phyloP scores from a whole-genome alignment of 2,888 invertebrate species.

The Clusia tigrina region DNA sequence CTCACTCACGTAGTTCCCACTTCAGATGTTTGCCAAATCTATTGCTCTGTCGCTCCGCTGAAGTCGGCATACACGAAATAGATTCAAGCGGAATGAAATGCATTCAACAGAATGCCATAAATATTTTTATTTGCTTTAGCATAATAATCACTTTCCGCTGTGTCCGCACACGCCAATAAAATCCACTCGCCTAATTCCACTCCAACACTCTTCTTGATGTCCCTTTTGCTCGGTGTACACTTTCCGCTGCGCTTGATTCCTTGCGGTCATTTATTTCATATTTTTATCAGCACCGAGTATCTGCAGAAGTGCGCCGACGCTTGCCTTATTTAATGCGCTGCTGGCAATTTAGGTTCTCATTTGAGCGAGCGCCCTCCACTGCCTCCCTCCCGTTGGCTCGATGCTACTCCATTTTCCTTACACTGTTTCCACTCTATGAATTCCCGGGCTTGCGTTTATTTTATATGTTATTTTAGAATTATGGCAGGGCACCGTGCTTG shows the following conservation, averaged over 20 bases:
- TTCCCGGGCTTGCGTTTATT: too few species aligned
- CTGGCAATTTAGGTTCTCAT: not conserved
- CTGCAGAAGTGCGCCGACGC: conserved; percentile 29
- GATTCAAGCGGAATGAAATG: too few species aligned
- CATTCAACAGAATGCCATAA: too few species aligned
- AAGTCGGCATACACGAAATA: too few species aligned
- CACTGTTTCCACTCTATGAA: not conserved
- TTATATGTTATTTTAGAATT: not conserved
- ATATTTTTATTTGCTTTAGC: not conserved
- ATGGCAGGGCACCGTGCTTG: not conserved
- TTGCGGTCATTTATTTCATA: conserved; percentile 29
- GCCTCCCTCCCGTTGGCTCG: not conserved
- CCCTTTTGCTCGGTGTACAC: not conserved
- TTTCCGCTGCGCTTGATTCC: not conserved
- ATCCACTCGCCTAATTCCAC: conserved; percentile 12
- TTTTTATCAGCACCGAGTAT: conserved; percentile 32
- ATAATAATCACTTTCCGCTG: not conserved
- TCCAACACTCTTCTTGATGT: not conserved
- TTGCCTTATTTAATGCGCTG: conserved; percentile 28
- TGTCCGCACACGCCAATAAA: not conserved
- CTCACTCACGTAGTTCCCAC: too few species aligned
- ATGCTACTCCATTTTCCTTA: not conserved
- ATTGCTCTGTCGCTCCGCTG: too few species aligned
- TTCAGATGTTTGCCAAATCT: too few species aligned
- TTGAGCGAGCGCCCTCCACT: not conserved